Conservation (phyloP, 2,888 invertebrate genomes). For the Zelleria hepariella region DNA sequence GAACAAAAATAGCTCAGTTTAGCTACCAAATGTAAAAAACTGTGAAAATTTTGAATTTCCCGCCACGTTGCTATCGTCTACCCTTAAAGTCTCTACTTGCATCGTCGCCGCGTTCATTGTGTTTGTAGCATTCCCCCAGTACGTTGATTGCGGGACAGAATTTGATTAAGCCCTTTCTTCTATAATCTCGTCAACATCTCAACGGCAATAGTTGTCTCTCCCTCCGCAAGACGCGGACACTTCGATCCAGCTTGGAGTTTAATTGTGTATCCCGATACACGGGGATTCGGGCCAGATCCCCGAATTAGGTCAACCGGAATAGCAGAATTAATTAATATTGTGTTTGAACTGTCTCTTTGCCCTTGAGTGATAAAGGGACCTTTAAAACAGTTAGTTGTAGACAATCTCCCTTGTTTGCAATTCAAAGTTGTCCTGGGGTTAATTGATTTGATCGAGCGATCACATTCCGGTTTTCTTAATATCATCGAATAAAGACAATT, state of each 20-base stretch:
- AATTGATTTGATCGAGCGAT: constrained; percentile 26
- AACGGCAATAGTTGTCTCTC: background rate
- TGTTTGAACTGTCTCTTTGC: constrained; percentile 62
- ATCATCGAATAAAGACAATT: constrained; percentile 1
- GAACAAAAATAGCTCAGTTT: too few species aligned
- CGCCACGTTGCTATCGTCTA: too few species aligned
- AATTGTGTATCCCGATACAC: constrained; percentile 64
- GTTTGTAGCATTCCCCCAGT: background rate
- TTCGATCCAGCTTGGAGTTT: constrained; percentile 34
- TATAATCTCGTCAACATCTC: background rate
- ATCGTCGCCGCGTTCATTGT: background rate
- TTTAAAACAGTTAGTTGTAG: constrained; percentile 55
- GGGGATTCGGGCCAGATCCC: constrained; percentile 34
- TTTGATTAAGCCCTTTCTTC: constrained; percentile 7
- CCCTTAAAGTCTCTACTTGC: background rate
- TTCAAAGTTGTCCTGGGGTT: constrained; percentile 24
- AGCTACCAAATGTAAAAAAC: too few species aligned
- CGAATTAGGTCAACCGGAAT: constrained; percentile 62
- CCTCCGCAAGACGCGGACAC: background rate
- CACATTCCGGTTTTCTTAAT: constrained; percentile 7
- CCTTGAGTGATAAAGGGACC: constrained; percentile 64
- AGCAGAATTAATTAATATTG: constrained; percentile 65
- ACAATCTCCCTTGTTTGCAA: constrained; percentile 44
- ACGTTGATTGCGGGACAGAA: constrained; percentile 2
- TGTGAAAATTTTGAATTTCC: too few species aligned